Percentiles rank a stretch among this genome's conserved stretches.
These are phyloP conservation scores for Drosophila pruinosa DNA, from an alignment of 1,140 invertebrate genomes.

Conservation along the genomic window DNA sequence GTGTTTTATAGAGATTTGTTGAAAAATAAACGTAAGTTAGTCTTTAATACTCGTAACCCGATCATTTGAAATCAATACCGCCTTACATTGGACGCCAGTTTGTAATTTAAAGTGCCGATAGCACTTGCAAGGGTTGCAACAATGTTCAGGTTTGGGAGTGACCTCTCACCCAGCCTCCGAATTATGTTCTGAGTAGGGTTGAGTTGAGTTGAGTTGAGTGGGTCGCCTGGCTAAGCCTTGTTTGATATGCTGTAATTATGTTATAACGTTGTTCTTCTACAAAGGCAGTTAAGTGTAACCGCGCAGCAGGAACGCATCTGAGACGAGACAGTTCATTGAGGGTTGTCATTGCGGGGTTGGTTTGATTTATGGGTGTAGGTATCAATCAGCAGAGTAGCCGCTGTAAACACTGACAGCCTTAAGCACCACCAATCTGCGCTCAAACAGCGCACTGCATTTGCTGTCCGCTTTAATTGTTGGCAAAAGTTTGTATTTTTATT, in stretches of 20 bases:
- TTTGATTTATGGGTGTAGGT: slow-evolving; percentile 32
- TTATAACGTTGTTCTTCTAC: slow-evolving; percentile 68
- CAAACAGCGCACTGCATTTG: slow-evolving; percentile 2
- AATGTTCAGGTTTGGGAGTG: neutral
- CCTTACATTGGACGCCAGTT: neutral
- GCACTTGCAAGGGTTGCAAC: slow-evolving; percentile 43
- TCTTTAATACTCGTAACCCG: neutral
- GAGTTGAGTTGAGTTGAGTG: neutral
- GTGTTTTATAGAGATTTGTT: no score
- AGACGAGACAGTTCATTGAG: neutral
- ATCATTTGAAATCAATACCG: neutral
- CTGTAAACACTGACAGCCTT: neutral
- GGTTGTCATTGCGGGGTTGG: slow-evolving; percentile 26
- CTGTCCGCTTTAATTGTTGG: slow-evolving; percentile 54
- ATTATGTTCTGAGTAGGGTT: no score
- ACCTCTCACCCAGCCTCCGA: slow-evolving; percentile 10
- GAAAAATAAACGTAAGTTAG: no score
- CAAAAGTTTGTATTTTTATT: slow-evolving; percentile 40
- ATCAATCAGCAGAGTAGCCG: slow-evolving; percentile 12
- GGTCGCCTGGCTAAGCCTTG: slow-evolving; percentile 49
- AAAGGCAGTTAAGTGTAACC: slow-evolving; percentile 61
- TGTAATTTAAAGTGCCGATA: neutral
- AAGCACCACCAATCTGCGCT: neutral
- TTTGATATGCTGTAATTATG: slow-evolving; percentile 78
- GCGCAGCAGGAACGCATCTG: neutral